Evolutionary conservation across 2,888 invertebrate genomes (phyloP), one percentile per base, ranked within the genome.

Genomic region (Scaptodrosophila latifasciaeformis): DNA sequence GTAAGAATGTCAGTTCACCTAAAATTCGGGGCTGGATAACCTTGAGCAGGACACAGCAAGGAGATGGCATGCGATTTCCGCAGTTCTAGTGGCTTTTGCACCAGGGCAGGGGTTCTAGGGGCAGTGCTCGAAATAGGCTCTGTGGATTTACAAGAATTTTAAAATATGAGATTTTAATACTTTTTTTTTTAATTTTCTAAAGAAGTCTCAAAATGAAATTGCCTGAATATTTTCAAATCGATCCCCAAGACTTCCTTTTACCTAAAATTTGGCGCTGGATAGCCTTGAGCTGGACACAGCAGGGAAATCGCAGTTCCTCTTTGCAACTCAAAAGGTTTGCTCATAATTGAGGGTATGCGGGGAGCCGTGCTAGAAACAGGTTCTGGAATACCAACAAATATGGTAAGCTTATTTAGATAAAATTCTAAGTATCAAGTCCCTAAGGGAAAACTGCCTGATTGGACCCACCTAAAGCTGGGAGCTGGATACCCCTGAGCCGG

Each of bases 401-500:
- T 9, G n/a, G 10, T 27, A 13, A 13, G 7, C 1, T n/a, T n/a
- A n/a, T n/a, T n/a, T n/a, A n/a, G n/a, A n/a, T n/a, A n/a, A n/a
- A n/a, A n/a, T n/a, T n/a, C n/a, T n/a, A n/a, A n/a, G n/a, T n/a
- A n/a, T n/a, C n/a, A n/a, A n/a, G n/a, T n/a, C n/a, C n/a, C n/a
- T n/a, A n/a, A n/a, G n/a, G 29, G 45, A 59, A 56, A 54, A 18
- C 55, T 56, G 64, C 29, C 49, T 40, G 40, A 51, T 2, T 5
- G 2, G n/a, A 34, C 30, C 53, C 7, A 93, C 92, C 91, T 91
- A 89, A 91, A 90, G 69, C 88, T 85, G 76, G 92, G 92, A 77
- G 91, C 90, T 59, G 92, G 92, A 86, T 89, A 92, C 27, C 91
- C 92, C 86, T 92, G 92, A n/a, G 92, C 92, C 47, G 92, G 92